A percentile compares a stretch with the other conserved stretches of the same genome.
phyloP scores from a whole-genome alignment of 2,888 invertebrate species.

The Mycalesis mineus region DNA sequence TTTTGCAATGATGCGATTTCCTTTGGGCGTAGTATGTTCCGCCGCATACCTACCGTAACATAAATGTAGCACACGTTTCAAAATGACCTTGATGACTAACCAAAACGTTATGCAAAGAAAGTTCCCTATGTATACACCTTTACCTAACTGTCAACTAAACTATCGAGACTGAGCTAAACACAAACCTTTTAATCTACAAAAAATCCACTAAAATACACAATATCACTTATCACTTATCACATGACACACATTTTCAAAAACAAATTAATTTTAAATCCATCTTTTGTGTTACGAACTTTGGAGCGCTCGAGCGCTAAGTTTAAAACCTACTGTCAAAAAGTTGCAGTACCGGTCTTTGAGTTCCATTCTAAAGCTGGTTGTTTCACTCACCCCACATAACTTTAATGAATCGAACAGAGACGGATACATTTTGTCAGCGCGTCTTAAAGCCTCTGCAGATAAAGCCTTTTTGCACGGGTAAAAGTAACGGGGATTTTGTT shows the following conservation, averaged over 20 bases:
- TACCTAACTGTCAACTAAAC: conserved; percentile 39
- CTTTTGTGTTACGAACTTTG: conserved; percentile 37
- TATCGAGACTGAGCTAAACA: conserved; percentile 32
- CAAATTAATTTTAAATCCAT: conserved; percentile 48
- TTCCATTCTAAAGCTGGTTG: conserved; percentile 44
- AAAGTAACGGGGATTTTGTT: conserved; percentile 77
- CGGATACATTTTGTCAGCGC: conserved; percentile 20
- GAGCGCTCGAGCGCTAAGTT: conserved; percentile 52
- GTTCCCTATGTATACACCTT: conserved; percentile 44
- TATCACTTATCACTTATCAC: conserved; percentile 22
- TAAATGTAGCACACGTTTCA: conserved; percentile 23
- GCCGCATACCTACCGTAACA: neutral
- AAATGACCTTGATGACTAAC: conserved; percentile 64
- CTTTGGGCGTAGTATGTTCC: too few relatives aligned
- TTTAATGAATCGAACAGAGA: conserved; percentile 39
- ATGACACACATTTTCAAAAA: conserved; percentile 38
- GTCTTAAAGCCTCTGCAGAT: conserved; percentile 52
- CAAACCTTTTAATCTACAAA: conserved; percentile 38
- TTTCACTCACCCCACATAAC: conserved; percentile 26
- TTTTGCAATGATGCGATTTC: neutral
- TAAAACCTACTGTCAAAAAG: conserved; percentile 73
- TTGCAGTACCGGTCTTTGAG: conserved; percentile 68
- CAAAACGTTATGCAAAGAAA: conserved; percentile 55
- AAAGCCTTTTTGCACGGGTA: conserved; percentile 76
- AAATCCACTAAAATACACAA: conserved; percentile 23